phyloP scores from a whole-genome alignment of 1,140 invertebrate species.

The Drosophila mayri region DNA sequence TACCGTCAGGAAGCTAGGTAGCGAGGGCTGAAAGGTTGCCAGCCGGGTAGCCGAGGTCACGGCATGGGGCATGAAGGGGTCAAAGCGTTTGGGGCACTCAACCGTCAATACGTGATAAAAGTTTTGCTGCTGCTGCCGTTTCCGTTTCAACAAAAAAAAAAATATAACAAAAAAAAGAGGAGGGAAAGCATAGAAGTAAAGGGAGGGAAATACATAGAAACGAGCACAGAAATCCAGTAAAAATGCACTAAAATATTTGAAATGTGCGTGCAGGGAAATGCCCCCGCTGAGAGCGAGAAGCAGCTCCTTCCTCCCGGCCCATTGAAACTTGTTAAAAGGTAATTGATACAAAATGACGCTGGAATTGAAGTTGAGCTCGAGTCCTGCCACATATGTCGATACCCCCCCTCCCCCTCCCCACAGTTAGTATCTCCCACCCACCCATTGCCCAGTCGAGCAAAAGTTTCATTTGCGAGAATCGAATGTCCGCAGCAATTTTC shows the following conservation, averaged over 20 bases:
- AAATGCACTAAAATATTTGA: constrained; percentile 79
- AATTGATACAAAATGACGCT: constrained; percentile 79
- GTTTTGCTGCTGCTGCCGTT: constrained; percentile 68
- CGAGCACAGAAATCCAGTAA: constrained; percentile 52
- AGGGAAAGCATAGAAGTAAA: not conserved
- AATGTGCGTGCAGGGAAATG: constrained; percentile 67
- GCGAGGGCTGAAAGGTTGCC: not conserved
- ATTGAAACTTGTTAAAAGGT: constrained; percentile 72
- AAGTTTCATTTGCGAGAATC: constrained; percentile 40
- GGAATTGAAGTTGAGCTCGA: constrained; percentile 56
- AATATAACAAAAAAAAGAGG: not conserved
- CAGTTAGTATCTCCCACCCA: constrained; percentile 8
- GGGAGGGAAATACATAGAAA: constrained; percentile 15
- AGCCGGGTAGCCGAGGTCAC: not conserved
- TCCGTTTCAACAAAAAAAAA: constrained; percentile 50
- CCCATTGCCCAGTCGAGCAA: constrained; percentile 14
- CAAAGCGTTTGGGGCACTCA: constrained; percentile 63
- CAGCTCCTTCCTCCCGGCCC: constrained; percentile 12
- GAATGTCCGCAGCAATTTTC: constrained; percentile 54
- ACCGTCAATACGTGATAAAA: constrained; percentile 81
- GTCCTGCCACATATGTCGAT: constrained; percentile 38
- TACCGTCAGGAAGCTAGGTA: constrained; percentile 5
- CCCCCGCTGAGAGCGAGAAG: not conserved
- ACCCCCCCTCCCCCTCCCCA: not conserved
- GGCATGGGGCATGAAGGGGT: constrained; percentile 11